These are phyloP conservation scores for Noctilio leporinus DNA, from an alignment of 2,113 vertebrate species.

Conservation along the genomic window DNA sequence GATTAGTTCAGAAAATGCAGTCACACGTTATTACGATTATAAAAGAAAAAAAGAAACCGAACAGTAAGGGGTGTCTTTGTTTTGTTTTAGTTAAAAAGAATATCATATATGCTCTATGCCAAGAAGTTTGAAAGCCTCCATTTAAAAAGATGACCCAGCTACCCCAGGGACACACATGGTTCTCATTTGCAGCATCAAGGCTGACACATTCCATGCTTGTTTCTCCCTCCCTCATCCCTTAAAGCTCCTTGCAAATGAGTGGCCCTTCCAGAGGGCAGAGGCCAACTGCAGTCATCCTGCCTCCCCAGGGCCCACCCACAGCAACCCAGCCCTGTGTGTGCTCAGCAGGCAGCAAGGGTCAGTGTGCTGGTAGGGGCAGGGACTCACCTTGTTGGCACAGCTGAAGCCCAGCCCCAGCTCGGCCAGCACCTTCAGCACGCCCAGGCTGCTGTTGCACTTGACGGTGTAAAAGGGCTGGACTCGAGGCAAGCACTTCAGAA, in stretches of 20 bases:
- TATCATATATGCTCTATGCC: not conserved
- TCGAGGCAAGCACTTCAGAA: slow-evolving; percentile 80
- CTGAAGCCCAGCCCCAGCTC: slow-evolving; percentile 83
- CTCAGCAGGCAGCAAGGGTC: not conserved
- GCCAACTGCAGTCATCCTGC: not conserved
- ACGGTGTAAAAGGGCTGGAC: slow-evolving; percentile 80
- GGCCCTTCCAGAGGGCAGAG: not conserved
- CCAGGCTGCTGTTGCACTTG: slow-evolving; percentile 80
- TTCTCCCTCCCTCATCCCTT: not conserved
- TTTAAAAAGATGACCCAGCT: not conserved
- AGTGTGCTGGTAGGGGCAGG: rapidly evolving
- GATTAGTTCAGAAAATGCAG: slow-evolving; percentile 11
- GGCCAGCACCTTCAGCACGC: slow-evolving; percentile 80
- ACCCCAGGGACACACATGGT: not conserved
- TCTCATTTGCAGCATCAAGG: not conserved
- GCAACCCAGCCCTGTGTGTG: not conserved
- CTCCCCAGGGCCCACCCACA: not conserved
- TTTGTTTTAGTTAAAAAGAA: slow-evolving; percentile 35
- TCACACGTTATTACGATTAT: not conserved
- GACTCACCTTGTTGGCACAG: slow-evolving; percentile 82
- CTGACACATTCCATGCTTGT: not conserved
- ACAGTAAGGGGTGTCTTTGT: not conserved
- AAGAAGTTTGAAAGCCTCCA: not conserved
- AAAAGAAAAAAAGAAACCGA: slow-evolving; percentile 18
- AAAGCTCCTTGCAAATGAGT: not conserved